Percentiles rank a stretch among this genome's conserved stretches.
Evolutionary conservation across 2,113 vertebrate species (phyloP).

Genomic region (Syrmaticus mikado): DNA sequence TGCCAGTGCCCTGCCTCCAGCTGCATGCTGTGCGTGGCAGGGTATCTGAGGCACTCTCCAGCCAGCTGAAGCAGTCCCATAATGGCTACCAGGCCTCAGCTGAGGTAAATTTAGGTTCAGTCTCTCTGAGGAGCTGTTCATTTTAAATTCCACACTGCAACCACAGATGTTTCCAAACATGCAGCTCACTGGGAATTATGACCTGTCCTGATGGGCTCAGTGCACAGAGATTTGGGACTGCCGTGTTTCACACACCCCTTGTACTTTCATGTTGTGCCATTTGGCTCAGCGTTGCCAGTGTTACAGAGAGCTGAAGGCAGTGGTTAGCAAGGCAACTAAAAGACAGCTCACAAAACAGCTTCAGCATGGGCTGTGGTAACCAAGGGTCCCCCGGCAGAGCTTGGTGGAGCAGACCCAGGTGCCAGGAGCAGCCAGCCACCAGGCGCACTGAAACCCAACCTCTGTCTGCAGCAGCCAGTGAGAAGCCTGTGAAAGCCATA

Average conservation of each 20-base stretch:
- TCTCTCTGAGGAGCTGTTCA: background rate
- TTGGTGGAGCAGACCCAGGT: background rate
- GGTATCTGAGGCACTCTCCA: background rate
- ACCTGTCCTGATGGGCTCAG: background rate
- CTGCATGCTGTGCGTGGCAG: background rate
- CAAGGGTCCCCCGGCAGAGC: background rate
- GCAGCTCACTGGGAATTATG: background rate
- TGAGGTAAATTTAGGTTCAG: background rate
- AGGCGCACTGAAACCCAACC: constrained; percentile 25
- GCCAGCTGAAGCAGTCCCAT: background rate
- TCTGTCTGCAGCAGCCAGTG: background rate
- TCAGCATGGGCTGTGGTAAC: background rate
- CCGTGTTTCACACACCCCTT: background rate
- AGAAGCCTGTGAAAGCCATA: constrained; percentile 42
- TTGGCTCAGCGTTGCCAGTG: background rate
- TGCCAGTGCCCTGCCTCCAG: background rate
- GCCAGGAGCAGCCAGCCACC: constrained; percentile 28
- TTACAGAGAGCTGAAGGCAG: background rate
- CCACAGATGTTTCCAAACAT: background rate
- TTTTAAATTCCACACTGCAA: background rate
- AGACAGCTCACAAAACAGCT: background rate
- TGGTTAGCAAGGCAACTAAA: constrained; percentile 3
- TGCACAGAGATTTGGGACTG: background rate
- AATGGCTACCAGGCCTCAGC: background rate
- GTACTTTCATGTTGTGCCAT: background rate